Percentiles rank a stretch among this genome's conserved stretches.
Conservation (phyloP, 2,888 invertebrate genomes). For the Cecidostiba fungosa region DNA sequence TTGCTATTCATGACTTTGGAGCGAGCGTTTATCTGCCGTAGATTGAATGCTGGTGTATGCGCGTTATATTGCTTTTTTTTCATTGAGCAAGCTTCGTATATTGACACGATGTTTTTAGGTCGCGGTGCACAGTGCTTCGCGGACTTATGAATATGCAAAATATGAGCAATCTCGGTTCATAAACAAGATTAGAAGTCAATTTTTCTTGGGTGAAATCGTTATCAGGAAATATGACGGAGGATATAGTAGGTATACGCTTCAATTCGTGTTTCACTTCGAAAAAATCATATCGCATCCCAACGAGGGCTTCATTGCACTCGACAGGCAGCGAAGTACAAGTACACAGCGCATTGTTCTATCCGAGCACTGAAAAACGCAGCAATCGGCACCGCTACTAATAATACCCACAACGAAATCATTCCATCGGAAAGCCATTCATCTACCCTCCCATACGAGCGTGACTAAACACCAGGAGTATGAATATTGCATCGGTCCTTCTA, state of each 20-base stretch:
- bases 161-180: not conserved
- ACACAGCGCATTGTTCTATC: not conserved
- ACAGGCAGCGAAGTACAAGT: not conserved
- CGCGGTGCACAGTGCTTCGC: not conserved
- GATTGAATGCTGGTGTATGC: not conserved
- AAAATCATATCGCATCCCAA: no score
- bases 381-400: conserved; percentile 10
- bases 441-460: conserved; percentile 37
- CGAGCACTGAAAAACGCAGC: not conserved
- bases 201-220: not conserved
- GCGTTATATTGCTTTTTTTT: not conserved
- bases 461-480: conserved; percentile 61
- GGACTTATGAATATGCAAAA: not conserved
- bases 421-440: conserved; percentile 26
- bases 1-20: conserved; percentile 55
- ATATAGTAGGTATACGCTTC: no score
- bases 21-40: conserved; percentile 35
- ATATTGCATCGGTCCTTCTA: conserved; percentile 54
- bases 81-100: no score
- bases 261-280: no score
- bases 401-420: conserved; percentile 32
- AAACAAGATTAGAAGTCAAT: not conserved
- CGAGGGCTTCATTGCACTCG: not conserved
- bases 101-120: no score
- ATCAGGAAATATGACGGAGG: no score